Base-by-base conservation (phyloP, 1,140 invertebrate species). In the Cryptotermes secundus region DNA sequence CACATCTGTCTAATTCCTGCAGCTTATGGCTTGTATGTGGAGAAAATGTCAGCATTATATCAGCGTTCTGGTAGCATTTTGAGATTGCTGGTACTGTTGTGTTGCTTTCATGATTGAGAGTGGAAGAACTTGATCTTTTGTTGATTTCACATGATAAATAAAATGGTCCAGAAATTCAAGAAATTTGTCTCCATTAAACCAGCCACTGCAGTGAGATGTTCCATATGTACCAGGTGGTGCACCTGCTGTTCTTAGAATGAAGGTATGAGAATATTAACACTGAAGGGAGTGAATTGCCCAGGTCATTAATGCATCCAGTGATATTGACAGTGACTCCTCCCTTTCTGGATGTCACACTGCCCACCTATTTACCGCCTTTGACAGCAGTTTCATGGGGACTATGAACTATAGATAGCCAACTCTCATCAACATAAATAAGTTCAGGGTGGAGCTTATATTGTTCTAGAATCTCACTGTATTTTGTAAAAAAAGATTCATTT, bases 401-500 rank as follows among this genome's bases (percentile, higher is more conserved):
- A 26, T 87, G 86, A 35, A 89, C 88, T 36, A 87, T 89, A 87
- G n/a, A 88, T 31, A 89, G 65, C 16, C 89, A 89, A 79, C 87
- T 90, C 82, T 89, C 88, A 86, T 89, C 87, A 82, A 88, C 83
- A 86, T 87, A 90, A n/a, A 89, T 87, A 83, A 86, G 81, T 35
- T 85, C 12, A 38, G 26, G 83, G 79, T 59, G 80, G 89, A 86
- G 14, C 72, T 88, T n/a, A 89, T 86, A n/a, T 80, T 84, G 87
- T 85, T 87, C 84, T 85, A 89, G 87, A 26, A 38, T 7, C 4
- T 9, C 9, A 3, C 2, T 35, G 24, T 82, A 87, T 84, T 89
- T 89, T 34, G 87, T 85, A 87, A 87, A 91, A 88, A 90, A 91
- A 38, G 82, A 80, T 12, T 53, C 65, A 14, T 86, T 91, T 91